Evolutionary conservation across 1,140 invertebrate species (phyloP).

Genomic region (Pachypsylla venusta): DNA sequence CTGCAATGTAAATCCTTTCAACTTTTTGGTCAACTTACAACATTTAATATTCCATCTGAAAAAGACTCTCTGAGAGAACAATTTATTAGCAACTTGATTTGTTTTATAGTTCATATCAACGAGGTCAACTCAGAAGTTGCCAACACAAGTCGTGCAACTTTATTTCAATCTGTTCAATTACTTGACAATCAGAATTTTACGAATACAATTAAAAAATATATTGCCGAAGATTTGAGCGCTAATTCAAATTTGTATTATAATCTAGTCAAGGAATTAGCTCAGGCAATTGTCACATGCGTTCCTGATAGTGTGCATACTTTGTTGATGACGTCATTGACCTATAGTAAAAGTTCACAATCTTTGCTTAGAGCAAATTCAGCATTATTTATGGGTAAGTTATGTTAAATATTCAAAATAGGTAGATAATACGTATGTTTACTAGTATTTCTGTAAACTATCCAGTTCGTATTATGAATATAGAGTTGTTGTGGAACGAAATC

Average conservation of each 20-base stretch:
- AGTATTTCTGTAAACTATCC: no score
- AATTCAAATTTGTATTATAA: not conserved
- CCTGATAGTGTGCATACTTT: not conserved
- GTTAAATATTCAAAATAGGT: no score
- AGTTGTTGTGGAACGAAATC: no score
- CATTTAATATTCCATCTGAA: not conserved
- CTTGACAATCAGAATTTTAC: not conserved
- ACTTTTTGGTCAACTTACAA: not conserved
- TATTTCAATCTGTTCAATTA: not conserved
- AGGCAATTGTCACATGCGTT: not conserved
- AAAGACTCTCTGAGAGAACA: slow-evolving; percentile 3
- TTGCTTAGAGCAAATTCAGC: not conserved
- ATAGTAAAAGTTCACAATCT: not conserved
- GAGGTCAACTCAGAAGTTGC: slow-evolving; percentile 1
- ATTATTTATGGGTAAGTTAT: slow-evolving; percentile 7
- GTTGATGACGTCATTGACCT: not conserved
- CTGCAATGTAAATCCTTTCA: not conserved
- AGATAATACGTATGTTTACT: no score
- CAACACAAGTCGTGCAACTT: not conserved
- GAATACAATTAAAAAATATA: not conserved
- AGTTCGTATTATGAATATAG: no score
- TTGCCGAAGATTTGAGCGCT: slow-evolving; percentile 5
- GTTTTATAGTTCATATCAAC: slow-evolving; percentile 3
- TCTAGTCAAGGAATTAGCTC: not conserved
- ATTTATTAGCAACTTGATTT: not conserved